Conservation (phyloP, 2,888 invertebrate species). For the Didymodactylos carnosus region DNA sequence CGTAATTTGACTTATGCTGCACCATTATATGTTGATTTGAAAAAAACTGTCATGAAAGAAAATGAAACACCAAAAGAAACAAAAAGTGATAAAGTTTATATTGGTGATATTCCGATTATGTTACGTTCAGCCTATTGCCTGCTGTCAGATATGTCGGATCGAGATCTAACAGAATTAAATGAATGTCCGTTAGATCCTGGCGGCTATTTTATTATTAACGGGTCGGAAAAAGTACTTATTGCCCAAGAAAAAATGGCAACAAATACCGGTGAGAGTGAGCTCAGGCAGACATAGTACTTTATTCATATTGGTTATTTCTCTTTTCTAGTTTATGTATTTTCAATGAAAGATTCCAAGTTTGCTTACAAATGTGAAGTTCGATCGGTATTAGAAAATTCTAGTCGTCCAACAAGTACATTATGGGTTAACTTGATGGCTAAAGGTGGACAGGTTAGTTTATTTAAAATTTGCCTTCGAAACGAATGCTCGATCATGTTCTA, state of each 20-base stretch:
- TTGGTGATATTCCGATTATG: conserved; percentile 94
- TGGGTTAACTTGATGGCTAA: conserved; percentile 99
- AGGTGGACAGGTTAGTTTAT: conserved; percentile 52
- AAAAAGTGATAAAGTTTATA: conserved; percentile 49
- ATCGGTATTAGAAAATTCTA: conserved; percentile 67
- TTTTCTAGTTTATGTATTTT: conserved; percentile 72
- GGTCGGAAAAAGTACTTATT: conserved; percentile 89
- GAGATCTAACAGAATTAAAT: conserved; percentile 94
- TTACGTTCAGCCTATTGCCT: conserved; percentile 88
- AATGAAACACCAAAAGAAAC: conserved; percentile 52
- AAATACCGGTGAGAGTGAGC: conserved; percentile 47
- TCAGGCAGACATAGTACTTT: conserved; percentile 21
- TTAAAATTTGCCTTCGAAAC: not conserved
- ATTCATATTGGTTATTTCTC: not conserved
- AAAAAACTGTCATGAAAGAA: conserved; percentile 73
- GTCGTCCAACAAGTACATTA: conserved; percentile 82
- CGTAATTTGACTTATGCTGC: conserved; percentile 88
- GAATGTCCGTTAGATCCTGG: conserved; percentile 98
- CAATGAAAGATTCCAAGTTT: conserved; percentile 98
- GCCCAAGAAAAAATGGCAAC: conserved; percentile 99
- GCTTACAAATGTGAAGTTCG: conserved; percentile 94
- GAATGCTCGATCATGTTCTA: not conserved
- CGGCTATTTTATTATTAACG: conserved; percentile 97
- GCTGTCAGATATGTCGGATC: conserved; percentile 76
- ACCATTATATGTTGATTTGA: conserved; percentile 93